phyloP scores from a whole-genome alignment of 2,797 vertebrate species.

The Hydrophis major region DNA sequence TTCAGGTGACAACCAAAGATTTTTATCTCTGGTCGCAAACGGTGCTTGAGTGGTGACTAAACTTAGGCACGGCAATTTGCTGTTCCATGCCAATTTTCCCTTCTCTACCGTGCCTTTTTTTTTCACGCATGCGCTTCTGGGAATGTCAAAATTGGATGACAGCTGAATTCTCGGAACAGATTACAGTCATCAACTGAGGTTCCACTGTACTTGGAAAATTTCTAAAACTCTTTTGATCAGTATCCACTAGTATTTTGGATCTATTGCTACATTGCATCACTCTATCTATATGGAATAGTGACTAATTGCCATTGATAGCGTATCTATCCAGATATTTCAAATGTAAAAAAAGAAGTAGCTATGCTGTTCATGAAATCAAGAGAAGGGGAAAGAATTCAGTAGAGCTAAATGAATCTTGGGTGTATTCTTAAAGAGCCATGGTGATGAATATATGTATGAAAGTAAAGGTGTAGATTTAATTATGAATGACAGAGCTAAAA shows the following conservation, averaged over 20 bases:
- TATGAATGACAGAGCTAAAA: background rate
- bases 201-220: background rate
- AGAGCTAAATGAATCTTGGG: background rate
- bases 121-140: too few relatives aligned
- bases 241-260: background rate
- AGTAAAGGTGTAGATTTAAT: background rate
- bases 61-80: too few relatives aligned
- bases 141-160: too few relatives aligned
- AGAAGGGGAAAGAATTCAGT: background rate
- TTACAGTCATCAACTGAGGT: too few relatives aligned
- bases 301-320: background rate
- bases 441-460: background rate
- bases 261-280: background rate
- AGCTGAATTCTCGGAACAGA: too few relatives aligned
- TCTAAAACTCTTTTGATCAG: background rate
- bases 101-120: too few relatives aligned
- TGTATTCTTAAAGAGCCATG: background rate
- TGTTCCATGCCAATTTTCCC: too few relatives aligned
- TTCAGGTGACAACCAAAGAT: too few relatives aligned
- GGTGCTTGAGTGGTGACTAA: too few relatives aligned
- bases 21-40: too few relatives aligned
- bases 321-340: background rate
- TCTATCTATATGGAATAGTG: background rate
- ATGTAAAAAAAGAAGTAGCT: background rate
- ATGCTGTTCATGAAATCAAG: background rate